Conservation (phyloP, 2,888 invertebrate species). For the Limnephilus auricula region DNA sequence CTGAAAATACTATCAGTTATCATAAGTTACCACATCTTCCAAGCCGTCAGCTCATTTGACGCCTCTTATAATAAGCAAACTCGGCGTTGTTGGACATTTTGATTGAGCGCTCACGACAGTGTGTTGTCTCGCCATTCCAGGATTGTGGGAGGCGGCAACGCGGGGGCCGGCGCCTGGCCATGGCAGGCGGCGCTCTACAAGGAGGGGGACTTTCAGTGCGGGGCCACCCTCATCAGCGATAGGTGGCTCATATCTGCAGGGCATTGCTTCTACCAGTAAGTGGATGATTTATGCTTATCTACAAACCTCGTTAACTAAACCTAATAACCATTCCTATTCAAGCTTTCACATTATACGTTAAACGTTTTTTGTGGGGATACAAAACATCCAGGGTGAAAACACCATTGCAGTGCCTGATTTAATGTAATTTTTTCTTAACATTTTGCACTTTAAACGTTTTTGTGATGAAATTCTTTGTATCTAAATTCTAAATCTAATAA, state of each 20-base stretch:
- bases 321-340: too few species aligned
- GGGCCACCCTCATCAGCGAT: conserved; percentile 84
- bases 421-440: too few species aligned
- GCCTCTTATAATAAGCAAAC: not conserved
- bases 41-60: not conserved
- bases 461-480: too few species aligned
- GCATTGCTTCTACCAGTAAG: conserved; percentile 88
- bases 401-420: too few species aligned
- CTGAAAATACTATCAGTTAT: not conserved
- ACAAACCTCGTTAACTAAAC: too few species aligned
- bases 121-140: conserved; percentile 75
- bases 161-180: conserved; percentile 88
- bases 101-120: conserved; percentile 59
- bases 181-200: conserved; percentile 92
- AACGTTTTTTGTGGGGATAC: too few species aligned
- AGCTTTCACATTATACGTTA: too few species aligned
- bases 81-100: conserved; percentile 57
- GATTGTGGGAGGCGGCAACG: conserved; percentile 89
- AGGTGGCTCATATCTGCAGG: conserved; percentile 89
- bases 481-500: too few species aligned
- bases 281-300: not conserved
- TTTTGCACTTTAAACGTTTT: too few species aligned
- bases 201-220: conserved; percentile 91
- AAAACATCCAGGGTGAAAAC: too few species aligned
- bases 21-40: not conserved